A percentile compares a stretch with the other conserved stretches of the same genome.
phyloP scores from a whole-genome alignment of 2,888 invertebrate genomes.

The Leptinotarsa rubiginosa region DNA sequence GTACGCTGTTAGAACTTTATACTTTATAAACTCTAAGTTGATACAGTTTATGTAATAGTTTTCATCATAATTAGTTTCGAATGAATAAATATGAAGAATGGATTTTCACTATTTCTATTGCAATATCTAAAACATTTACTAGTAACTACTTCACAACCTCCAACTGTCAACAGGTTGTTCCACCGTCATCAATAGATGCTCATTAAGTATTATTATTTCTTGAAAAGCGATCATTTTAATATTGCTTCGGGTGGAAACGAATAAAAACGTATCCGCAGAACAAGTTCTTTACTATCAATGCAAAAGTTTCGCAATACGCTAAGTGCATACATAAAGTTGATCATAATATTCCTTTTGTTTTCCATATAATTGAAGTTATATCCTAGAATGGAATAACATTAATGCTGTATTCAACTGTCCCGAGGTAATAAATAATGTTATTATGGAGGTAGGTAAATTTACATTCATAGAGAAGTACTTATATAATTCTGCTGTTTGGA shows the following conservation, averaged over 20 bases:
- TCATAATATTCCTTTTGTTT: conserved; percentile 6
- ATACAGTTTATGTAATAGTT: too few relatives aligned
- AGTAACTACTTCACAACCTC: neutral
- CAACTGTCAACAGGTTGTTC: conserved; percentile 3
- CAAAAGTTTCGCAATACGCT: conserved; percentile 10
- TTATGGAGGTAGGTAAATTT: conserved; percentile 3
- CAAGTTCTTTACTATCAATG: neutral
- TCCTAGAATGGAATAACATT: conserved; percentile 11
- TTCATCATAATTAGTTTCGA: too few relatives aligned
- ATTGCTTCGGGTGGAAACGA: neutral
- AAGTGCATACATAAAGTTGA: conserved; percentile 7
- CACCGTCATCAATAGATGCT: neutral
- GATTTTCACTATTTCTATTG: too few relatives aligned
- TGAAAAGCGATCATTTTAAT: conserved; percentile 3
- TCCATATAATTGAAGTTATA: conserved; percentile 5
- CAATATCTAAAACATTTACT: neutral
- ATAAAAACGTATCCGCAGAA: neutral
- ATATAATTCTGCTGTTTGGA: neutral
- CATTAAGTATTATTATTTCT: neutral
- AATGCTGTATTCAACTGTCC: neutral
- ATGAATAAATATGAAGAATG: too few relatives aligned
- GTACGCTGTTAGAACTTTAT: too few relatives aligned
- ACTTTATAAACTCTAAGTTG: too few relatives aligned
- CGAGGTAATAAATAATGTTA: neutral
- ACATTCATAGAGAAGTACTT: neutral